Evolutionary conservation across 2,888 invertebrate species (phyloP).

Genomic region (Caenorhabditis sp.): DNA sequence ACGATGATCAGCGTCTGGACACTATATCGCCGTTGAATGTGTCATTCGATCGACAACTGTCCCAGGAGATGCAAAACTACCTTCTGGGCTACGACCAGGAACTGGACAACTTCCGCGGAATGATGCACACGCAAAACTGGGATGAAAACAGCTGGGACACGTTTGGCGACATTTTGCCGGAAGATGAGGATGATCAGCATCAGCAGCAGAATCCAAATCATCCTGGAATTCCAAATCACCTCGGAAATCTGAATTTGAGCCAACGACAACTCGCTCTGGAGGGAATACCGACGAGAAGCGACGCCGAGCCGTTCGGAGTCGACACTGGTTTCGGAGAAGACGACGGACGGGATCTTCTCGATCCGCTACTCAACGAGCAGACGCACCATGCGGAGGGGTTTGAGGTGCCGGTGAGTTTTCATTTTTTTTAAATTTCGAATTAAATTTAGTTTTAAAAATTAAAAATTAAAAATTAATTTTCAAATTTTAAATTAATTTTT

Average conservation of each 20-base stretch:
- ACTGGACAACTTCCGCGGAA: slow-evolving; percentile 74
- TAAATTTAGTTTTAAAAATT: too few relatives aligned
- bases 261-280: slow-evolving; percentile 37
- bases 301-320: neutral
- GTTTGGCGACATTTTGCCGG: slow-evolving; percentile 47
- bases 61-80: slow-evolving; percentile 74
- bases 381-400: slow-evolving; percentile 27
- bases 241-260: neutral
- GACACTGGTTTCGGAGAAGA: slow-evolving; percentile 9
- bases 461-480: too few relatives aligned
- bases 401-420: slow-evolving; percentile 25
- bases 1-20: slow-evolving; percentile 26
- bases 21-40: slow-evolving; percentile 61
- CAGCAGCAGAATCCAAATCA: neutral
- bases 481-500: too few relatives aligned
- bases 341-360: slow-evolving; percentile 32
- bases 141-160: slow-evolving; percentile 65
- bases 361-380: slow-evolving; percentile 19
- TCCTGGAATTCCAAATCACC: too few relatives aligned
- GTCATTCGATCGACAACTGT: slow-evolving; percentile 67
- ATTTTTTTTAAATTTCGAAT: neutral
- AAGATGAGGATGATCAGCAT: slow-evolving; percentile 11
- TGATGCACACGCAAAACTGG: slow-evolving; percentile 34
- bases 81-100: slow-evolving; percentile 71
- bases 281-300: neutral